These are phyloP conservation scores for Eulemur macaco DNA, from an alignment of 2,113 vertebrate genomes.

Conservation along the genomic window DNA sequence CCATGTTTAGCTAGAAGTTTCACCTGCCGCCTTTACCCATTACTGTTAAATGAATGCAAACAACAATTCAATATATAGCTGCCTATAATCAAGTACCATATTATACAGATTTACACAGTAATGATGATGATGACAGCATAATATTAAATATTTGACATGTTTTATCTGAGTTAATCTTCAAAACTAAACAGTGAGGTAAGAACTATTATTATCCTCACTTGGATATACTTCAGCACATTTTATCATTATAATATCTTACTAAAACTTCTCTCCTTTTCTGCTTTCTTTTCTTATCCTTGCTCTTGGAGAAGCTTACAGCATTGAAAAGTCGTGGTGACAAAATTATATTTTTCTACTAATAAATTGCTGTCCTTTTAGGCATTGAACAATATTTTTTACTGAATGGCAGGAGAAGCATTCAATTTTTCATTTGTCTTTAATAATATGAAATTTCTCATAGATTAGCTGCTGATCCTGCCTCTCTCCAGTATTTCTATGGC, in stretches of 20 bases:
- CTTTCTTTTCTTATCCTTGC: not conserved
- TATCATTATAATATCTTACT: not conserved
- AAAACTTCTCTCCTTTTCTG: not conserved
- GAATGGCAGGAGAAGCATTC: not conserved
- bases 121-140: not conserved
- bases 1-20: not conserved
- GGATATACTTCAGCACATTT: not conserved
- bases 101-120: not conserved
- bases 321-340: not conserved
- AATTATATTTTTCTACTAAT: not conserved
- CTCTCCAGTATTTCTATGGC: not conserved
- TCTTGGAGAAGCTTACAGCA: not conserved
- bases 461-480: not conserved
- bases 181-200: not conserved
- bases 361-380: not conserved
- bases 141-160: not conserved
- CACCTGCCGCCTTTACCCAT: not conserved
- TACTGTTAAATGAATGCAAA: not conserved
- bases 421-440: slow-evolving; percentile 21
- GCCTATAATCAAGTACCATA: not conserved
- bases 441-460: not conserved
- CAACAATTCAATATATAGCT: not conserved
- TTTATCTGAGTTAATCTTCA: not conserved
- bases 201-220: not conserved
- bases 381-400: not conserved